Percentiles rank a stretch among this genome's conserved stretches.
These are phyloP conservation scores for Ormyrus labotus DNA, from an alignment of 2,888 invertebrate species.

Conservation along the genomic window DNA sequence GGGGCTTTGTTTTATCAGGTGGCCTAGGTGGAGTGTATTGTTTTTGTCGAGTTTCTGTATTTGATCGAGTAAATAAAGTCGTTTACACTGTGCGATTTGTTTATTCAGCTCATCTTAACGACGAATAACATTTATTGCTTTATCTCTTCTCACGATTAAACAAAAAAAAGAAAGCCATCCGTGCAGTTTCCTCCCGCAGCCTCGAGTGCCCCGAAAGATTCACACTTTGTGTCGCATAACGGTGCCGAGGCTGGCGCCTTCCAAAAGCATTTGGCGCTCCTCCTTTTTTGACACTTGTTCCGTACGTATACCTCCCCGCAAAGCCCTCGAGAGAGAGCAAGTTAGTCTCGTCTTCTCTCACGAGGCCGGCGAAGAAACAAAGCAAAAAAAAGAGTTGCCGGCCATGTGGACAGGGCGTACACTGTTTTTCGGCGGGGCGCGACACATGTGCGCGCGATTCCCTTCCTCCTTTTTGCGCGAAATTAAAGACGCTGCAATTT, in stretches of 20 bases:
- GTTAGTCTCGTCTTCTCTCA: neutral
- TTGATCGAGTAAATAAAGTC: neutral
- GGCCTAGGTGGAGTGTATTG: too few relatives aligned
- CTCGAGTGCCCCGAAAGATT: neutral
- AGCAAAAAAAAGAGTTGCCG: constrained; percentile 13
- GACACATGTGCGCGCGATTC: constrained; percentile 40
- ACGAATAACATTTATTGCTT: neutral
- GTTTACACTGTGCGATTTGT: neutral
- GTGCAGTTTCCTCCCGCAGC: too few relatives aligned
- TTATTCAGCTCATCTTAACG: neutral
- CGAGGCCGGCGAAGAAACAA: constrained; percentile 1
- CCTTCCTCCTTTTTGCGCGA: neutral
- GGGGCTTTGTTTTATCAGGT: too few relatives aligned
- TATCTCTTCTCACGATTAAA: too few relatives aligned
- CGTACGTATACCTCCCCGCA: neutral
- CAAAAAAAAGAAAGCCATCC: too few relatives aligned
- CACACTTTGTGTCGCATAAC: constrained; percentile 22
- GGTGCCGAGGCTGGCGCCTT: neutral
- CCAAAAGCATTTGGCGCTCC: neutral
- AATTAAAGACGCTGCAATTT: neutral
- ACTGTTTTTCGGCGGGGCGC: constrained; percentile 33
- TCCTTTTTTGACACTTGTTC: constrained; percentile 17
- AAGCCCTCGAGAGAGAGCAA: neutral
- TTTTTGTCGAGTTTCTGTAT: neutral
- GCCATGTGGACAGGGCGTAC: constrained; percentile 55